phyloP scores from a whole-genome alignment of 2,113 vertebrate species.

The Ranitomeya imitator region DNA sequence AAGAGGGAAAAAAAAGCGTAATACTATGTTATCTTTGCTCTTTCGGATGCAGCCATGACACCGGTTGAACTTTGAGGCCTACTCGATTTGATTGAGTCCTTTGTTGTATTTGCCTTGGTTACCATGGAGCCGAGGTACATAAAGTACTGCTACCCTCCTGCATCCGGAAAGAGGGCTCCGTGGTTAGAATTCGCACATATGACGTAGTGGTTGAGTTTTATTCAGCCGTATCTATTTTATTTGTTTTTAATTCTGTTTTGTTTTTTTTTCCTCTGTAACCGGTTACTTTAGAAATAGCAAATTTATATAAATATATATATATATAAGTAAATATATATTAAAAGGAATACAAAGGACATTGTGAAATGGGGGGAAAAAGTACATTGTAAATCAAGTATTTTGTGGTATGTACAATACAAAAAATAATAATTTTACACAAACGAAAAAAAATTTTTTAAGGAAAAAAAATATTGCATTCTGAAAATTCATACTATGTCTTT shows the following conservation, averaged over 20 bases:
- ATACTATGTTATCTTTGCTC: conserved; percentile 31
- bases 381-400: conserved; percentile 86
- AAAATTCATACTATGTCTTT: conserved; percentile 96
- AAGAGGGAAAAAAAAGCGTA: neutral
- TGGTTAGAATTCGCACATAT: conserved; percentile 35
- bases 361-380: conserved; percentile 65
- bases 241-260: conserved; percentile 29
- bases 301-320: conserved; percentile 73
- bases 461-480: conserved; percentile 78
- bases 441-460: conserved; percentile 88
- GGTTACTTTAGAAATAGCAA: conserved; percentile 79
- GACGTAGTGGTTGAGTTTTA: conserved; percentile 83
- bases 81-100: neutral
- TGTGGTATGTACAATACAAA: conserved; percentile 91
- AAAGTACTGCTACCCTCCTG: neutral
- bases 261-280: conserved; percentile 73
- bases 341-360: conserved; percentile 64
- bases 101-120: neutral
- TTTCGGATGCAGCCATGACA: conserved; percentile 8
- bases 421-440: conserved; percentile 92
- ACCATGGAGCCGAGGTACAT: conserved; percentile 8
- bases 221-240: conserved; percentile 77
- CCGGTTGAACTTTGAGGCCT: neutral
- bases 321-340: conserved; percentile 54
- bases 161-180: conserved; percentile 53